These are phyloP conservation scores for Zapornia atra DNA, from an alignment of 2,113 vertebrate species.

Conservation along the genomic window DNA sequence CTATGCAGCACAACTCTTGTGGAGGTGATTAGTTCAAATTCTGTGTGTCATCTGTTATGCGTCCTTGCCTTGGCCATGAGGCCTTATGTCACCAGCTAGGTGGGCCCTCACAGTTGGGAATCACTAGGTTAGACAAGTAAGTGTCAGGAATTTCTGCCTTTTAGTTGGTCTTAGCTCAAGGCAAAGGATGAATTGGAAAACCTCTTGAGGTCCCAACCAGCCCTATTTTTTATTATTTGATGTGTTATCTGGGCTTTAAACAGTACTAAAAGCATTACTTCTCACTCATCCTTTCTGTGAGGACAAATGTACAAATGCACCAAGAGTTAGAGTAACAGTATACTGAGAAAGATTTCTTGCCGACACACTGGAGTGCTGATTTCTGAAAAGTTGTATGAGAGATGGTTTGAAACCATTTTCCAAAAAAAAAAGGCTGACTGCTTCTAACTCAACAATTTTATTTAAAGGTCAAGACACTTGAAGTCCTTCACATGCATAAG, in stretches of 20 bases:
- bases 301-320: background rate
- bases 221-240: background rate
- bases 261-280: background rate
- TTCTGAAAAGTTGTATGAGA: background rate
- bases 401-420: background rate
- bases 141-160: background rate
- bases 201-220: background rate
- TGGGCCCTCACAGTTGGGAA: background rate
- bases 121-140: background rate
- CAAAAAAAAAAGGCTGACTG: background rate
- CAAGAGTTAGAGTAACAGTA: background rate
- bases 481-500: background rate
- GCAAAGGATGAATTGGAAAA: background rate
- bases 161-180: background rate
- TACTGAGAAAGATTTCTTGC: background rate
- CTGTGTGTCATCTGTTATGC: fast-evolving
- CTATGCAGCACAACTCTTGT: background rate
- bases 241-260: background rate
- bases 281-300: background rate
- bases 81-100: background rate
- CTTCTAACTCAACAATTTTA: background rate
- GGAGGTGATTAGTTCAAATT: background rate
- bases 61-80: background rate
- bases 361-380: background rate
- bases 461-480: background rate